Percentiles rank a stretch among this genome's conserved stretches.
Evolutionary conservation across 2,113 vertebrate species (phyloP).

Genomic region (Jacana jacana): DNA sequence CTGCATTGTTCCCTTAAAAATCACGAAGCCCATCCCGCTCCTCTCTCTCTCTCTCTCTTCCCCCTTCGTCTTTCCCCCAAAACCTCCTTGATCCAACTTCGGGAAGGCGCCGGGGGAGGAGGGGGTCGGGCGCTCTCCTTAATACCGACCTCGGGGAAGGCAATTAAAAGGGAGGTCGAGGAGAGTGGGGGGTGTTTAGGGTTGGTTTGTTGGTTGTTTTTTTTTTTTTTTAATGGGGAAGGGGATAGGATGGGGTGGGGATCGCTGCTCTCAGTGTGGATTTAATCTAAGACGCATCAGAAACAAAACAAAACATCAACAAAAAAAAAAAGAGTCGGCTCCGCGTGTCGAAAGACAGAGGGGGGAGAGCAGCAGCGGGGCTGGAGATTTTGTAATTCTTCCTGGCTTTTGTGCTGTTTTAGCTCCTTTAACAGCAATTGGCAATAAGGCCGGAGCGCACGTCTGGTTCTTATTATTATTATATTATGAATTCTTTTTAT

Average conservation of each 20-base stretch:
- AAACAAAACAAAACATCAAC: neutral
- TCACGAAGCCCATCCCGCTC: neutral
- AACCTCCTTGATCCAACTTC: neutral
- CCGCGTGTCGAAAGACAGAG: slow-evolving; percentile 28
- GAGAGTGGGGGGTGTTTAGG: neutral
- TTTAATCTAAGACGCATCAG: slow-evolving; percentile 2
- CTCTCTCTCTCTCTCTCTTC: slow-evolving; percentile 19
- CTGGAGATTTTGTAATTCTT: slow-evolving; percentile 38
- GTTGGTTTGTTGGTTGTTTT: neutral
- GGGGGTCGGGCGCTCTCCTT: neutral
- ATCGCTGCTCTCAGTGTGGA: neutral
- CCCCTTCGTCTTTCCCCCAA: neutral
- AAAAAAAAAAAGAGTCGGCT: neutral
- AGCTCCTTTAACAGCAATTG: slow-evolving; percentile 45
- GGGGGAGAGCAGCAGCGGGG: neutral
- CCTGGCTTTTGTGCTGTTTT: slow-evolving; percentile 53
- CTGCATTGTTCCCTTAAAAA: slow-evolving; percentile 5
- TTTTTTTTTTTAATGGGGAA: neutral
- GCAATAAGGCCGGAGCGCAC: slow-evolving; percentile 36
- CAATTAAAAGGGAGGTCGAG: neutral
- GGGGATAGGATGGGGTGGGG: neutral
- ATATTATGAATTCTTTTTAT: neutral
- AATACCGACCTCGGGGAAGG: neutral
- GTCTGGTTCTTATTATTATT: slow-evolving; percentile 73
- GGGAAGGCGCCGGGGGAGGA: neutral